Evolutionary conservation across 2,888 invertebrate species (phyloP), one percentile per base, ranked within the genome.

Genomic region (Psylliodes chrysocephalus): DNA sequence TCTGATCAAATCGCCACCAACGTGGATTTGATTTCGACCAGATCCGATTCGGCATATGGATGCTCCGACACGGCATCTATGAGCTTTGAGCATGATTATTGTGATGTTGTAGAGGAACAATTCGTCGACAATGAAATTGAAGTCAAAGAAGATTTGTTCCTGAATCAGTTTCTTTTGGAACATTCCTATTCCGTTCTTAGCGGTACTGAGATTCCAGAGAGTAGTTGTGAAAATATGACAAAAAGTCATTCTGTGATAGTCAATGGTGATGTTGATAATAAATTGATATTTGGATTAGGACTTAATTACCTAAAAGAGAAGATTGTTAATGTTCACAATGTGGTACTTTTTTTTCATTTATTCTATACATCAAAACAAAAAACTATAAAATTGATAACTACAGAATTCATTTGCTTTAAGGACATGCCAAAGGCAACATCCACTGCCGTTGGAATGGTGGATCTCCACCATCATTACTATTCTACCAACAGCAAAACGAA

Each of bases 31-130:
- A 18, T 55, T 18, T 49, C 62, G 2, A 55, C 49, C 2, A n/a
- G 54, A 52, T 60, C 64, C 7, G 60, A 64, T 60, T 60, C 60
- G 14, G 64, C 60, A 3, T 60, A 51, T 33, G 64, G 44, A 7
- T 60, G 49, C 14, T 64, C 60, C 1, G 64, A 64, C 44, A 56
- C 64, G 6, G 60, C 52, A 7, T 64, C 60, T 17, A 35, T 60
- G 30, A 46, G 64, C 38, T 59, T 52, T 5, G 79, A 78, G 53
- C 78, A 79, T 55, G 75, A 78, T 68, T 78, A 79, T 60, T 78
- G 78, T 54, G 62, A 68, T 49, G 54, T 62, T 8, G 60, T 61
- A 17, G 55, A 67, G 30, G 60, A 66, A 33, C 65, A 65, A 52
- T 54, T 52, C 28, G 42, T 56, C 25, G 49, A 65, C 40, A 46